Evolutionary conservation across 1,140 invertebrate genomes (phyloP).

Genomic region (Diachasma alloeum): DNA sequence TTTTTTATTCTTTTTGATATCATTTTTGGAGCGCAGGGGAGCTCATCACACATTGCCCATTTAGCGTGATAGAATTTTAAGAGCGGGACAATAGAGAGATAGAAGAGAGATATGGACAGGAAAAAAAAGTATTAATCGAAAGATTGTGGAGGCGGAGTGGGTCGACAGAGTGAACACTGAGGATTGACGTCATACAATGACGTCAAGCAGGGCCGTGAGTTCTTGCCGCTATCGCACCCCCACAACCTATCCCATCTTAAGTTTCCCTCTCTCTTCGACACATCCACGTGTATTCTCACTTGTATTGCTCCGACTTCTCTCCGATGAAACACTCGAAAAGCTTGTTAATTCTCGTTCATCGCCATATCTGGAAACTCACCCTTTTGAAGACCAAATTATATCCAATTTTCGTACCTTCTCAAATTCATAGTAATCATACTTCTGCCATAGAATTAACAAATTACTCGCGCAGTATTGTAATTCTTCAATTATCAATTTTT

Average conservation of each 20-base stretch:
- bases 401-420: too few species aligned
- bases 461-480: too few species aligned
- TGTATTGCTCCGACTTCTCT: too few species aligned
- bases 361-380: too few species aligned
- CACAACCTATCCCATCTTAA: not conserved
- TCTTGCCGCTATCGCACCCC: not conserved
- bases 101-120: not conserved
- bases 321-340: too few species aligned
- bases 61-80: not conserved
- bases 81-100: not conserved
- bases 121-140: not conserved
- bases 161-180: slow-evolving; percentile 17
- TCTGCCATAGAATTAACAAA: too few species aligned
- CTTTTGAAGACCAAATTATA: too few species aligned
- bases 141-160: not conserved
- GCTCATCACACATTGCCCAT: not conserved
- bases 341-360: too few species aligned
- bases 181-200: slow-evolving; percentile 55
- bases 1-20: not conserved
- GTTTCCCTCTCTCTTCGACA: not conserved
- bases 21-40: too few species aligned
- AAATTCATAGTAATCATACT: too few species aligned
- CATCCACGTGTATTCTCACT: not conserved
- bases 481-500: too few species aligned
- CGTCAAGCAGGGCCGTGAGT: slow-evolving; percentile 51